Base-by-base conservation (phyloP, 2,797 vertebrate genomes). In the Antrozous pallidus region DNA sequence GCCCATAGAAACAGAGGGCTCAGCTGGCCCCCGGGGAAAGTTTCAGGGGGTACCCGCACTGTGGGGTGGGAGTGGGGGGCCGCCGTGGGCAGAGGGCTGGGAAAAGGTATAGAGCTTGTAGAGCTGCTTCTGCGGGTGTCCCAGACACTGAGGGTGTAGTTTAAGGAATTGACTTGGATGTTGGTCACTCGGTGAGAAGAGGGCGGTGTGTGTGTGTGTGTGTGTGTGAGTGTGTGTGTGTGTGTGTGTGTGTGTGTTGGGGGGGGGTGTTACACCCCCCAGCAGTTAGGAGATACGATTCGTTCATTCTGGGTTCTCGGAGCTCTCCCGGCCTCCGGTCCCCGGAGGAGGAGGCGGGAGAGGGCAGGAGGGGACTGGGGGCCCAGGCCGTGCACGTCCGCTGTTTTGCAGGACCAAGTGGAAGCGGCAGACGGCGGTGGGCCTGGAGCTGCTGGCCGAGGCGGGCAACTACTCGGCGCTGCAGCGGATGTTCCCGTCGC, bases 401-500 rank as follows among this genome's bases (percentile, higher is more conserved):
- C 73, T 94, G 28, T 95, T 61, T 96, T 97, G 3, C 98, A 99
- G 99, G 98, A 99, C 99, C 96, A 99, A 99, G 97, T 99, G 99
- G 99, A 99, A 99, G 98, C 96, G 99, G 96, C 99, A 99, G 98
- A 99, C 99, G 5, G 98, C 99, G 26, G 99, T 99, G 51, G 99
- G 99, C 93, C 96, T 99, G 95, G 99, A 99, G 98, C 98, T 99
- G 28, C 97, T 98, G 97, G 98, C 98, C 11, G 99, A 99, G 98
- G 98, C 98, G 47, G 99, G 98, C 58, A 99, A 99, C 98, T 99
- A 99, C 97, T 99, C 99, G 31, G 98, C 98, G 63, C 98, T 99
- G 97, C 98, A 99, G 98, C 98, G 99, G 97, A 99, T 99, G 99
- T 99, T 99, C 97, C 99, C 99, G 2, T 99, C 99, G 88, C 99